Base-by-base conservation (phyloP, 2,888 invertebrate genomes). In the Cephalotes varians region DNA sequence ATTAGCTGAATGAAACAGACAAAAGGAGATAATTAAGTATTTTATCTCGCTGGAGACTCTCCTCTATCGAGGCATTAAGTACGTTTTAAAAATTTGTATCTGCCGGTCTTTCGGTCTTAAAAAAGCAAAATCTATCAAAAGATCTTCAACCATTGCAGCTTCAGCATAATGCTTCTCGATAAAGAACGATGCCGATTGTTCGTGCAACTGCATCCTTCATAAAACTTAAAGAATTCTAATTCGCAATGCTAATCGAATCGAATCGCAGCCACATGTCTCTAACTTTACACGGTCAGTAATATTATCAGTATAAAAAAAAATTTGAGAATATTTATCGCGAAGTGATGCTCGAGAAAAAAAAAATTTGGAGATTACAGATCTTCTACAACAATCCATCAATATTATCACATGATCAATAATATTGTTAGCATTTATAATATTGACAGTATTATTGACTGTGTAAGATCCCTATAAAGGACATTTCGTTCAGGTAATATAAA, bases 161-260 rank as follows among this genome's bases (percentile, higher is more conserved):
- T 60, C 47, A 60, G n/a, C 60, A 12, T 21, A 10, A 18, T 62
- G 12, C 7, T 58, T 58, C 31, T 60, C 58, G 31, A 18, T 74
- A 62, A 34, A 47, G 60, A 44, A 28, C 12, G 34, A 10, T 18
- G 25, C 21, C 54, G 58, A 44, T 58, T 28, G 21, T 40, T 56
- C 21, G 31, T 4, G 25, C 12, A 15, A 15, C n/a, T n/a, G 18
- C 60, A 51, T 73, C 3, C 34, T 47, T 44, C 34, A 44, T 9
- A n/a, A 56, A 73, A 51, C 15, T 54, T 58, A 21, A 31, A 7
- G 40, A 40, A 44, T 77, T 77, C 28, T 10, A 54, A 67, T 40
- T 21, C 54, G 37, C n/a, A 40, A 37, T 10, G 10, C 21, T 1
- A 12, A 25, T 18, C 58, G 40, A 73, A 25, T 64, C n/a, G 62